Percentiles rank a stretch among this genome's conserved stretches.
Evolutionary conservation across 23 tunicate genomes (phyloP).

Genomic region (Halocynthia roretzi): DNA sequence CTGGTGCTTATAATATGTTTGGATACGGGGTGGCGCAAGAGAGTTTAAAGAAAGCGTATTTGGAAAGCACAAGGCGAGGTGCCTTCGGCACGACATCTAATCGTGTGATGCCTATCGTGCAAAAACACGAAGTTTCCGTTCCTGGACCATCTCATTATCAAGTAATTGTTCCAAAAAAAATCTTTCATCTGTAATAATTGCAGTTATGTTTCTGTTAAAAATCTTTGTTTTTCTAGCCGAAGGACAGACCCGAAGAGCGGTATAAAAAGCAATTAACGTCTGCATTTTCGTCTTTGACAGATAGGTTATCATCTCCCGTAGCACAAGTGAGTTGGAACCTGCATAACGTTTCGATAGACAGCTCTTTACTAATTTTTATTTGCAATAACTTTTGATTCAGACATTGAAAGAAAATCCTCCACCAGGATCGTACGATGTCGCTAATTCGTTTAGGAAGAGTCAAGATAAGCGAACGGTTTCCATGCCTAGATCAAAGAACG

Average conservation of each 20-base stretch:
- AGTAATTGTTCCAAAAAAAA: slow-evolving; percentile 1
- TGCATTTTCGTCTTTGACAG: slow-evolving; percentile 69
- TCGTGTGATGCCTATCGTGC: slow-evolving; percentile 75
- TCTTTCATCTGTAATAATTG: neutral
- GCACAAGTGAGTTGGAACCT: slow-evolving; percentile 36
- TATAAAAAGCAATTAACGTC: slow-evolving; percentile 92
- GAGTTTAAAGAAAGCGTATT: slow-evolving; percentile 77
- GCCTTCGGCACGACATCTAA: slow-evolving; percentile 83
- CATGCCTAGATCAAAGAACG: slow-evolving; percentile 69
- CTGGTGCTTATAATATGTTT: slow-evolving; percentile 87
- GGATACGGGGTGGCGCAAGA: slow-evolving; percentile 92
- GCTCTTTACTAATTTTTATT: neutral
- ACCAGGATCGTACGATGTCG: slow-evolving; percentile 91
- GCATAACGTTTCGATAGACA: neutral
- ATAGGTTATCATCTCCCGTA: slow-evolving; percentile 44
- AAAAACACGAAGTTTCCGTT: slow-evolving; percentile 65
- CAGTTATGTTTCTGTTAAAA: neutral
- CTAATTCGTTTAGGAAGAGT: slow-evolving; percentile 58
- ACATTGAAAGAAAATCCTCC: slow-evolving; percentile 86
- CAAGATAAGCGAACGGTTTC: slow-evolving; percentile 40
- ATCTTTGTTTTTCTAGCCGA: slow-evolving; percentile 44
- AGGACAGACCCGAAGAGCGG: slow-evolving; percentile 58
- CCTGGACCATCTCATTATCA: slow-evolving; percentile 98
- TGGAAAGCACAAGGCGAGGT: slow-evolving; percentile 89
- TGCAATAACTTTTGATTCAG: neutral